phyloP scores from a whole-genome alignment of 2,113 vertebrate species.

The Guaruba guarouba region DNA sequence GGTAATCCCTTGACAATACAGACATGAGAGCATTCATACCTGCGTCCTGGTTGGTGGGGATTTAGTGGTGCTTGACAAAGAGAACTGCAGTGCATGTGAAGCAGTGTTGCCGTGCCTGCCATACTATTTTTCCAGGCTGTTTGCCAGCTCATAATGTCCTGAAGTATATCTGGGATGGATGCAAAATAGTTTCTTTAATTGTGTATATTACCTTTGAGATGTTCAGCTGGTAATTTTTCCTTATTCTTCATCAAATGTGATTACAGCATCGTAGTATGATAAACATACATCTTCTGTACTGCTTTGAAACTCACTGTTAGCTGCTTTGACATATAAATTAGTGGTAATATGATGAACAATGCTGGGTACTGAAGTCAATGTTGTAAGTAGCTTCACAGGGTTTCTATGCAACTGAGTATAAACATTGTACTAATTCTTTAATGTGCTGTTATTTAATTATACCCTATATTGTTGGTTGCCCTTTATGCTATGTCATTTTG shows the following conservation, averaged over 20 bases:
- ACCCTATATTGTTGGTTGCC: slow-evolving; percentile 34
- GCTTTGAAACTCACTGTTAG: not conserved
- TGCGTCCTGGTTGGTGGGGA: not conserved
- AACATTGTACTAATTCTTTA: slow-evolving; percentile 25
- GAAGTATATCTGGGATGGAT: not conserved
- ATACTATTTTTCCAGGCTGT: not conserved
- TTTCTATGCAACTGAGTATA: slow-evolving; percentile 20
- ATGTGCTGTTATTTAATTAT: slow-evolving; percentile 43
- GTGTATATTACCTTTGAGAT: not conserved
- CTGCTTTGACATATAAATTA: not conserved
- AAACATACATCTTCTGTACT: not conserved
- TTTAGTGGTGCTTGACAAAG: not conserved
- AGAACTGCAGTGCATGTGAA: not conserved
- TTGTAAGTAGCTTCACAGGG: not conserved
- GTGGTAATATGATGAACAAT: not conserved
- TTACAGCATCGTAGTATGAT: not conserved
- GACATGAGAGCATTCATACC: not conserved
- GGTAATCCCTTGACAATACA: not conserved
- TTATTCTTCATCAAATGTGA: not conserved
- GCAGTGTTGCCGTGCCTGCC: not conserved
- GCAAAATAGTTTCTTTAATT: not conserved
- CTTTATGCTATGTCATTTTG: slow-evolving; percentile 34
- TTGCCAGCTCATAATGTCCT: not conserved
- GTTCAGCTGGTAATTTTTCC: not conserved
- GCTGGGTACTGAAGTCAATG: not conserved